These are phyloP conservation scores for Neria commutata DNA, from an alignment of 2,888 invertebrate genomes.

Conservation along the genomic window DNA sequence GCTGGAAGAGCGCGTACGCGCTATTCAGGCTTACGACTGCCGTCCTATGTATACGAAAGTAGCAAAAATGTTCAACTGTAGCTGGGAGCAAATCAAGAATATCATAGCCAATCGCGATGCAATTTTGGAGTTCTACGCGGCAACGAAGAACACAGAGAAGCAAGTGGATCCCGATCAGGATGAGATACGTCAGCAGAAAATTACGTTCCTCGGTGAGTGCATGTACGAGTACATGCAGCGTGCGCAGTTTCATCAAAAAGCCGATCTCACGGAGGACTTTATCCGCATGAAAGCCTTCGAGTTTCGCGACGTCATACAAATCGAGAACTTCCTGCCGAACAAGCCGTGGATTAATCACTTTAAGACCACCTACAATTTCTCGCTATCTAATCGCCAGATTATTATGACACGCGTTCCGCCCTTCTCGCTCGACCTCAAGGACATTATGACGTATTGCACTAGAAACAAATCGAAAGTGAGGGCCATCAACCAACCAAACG, in stretches of 20 bases:
- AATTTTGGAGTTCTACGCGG: constrained; percentile 53
- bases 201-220: constrained; percentile 53
- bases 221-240: constrained; percentile 56
- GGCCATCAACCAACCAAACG: no score
- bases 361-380: constrained; percentile 49
- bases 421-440: constrained; percentile 45
- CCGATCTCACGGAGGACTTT: constrained; percentile 48
- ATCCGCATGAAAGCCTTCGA: constrained; percentile 48
- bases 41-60: constrained; percentile 57
- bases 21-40: constrained; percentile 53
- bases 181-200: constrained; percentile 46
- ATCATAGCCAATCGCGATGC: constrained; percentile 51
- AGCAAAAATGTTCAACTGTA: constrained; percentile 56
- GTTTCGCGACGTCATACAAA: constrained; percentile 45
- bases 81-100: constrained; percentile 58
- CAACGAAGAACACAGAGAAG: constrained; percentile 34
- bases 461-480: constrained; percentile 30
- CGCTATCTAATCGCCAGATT: constrained; percentile 50
- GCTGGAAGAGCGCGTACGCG: constrained; percentile 54
- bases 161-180: constrained; percentile 35
- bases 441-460: constrained; percentile 53
- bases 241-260: constrained; percentile 47
- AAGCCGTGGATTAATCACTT: constrained; percentile 55
- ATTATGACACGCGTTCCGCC: constrained; percentile 45
- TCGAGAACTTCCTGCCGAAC: constrained; percentile 47